These are phyloP conservation scores for Ichneumoninae sp. DNA, from an alignment of 2,888 invertebrate species.

Conservation along the genomic window DNA sequence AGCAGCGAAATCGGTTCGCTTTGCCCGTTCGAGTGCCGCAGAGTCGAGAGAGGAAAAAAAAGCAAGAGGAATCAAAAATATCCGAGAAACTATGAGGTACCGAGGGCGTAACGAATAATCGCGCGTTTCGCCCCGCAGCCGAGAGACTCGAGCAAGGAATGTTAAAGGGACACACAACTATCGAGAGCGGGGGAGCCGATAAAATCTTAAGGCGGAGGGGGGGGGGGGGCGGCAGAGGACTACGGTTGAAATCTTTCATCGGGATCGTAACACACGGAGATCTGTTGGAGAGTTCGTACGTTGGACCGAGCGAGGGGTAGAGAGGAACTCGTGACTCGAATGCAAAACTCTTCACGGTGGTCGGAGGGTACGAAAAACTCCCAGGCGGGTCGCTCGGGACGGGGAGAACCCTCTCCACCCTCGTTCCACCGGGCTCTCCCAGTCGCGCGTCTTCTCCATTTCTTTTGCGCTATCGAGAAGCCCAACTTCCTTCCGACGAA, in stretches of 20 bases:
- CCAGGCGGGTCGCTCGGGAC: constrained; percentile 25
- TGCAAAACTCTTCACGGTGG: constrained; percentile 53
- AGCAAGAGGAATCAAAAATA: constrained; percentile 1
- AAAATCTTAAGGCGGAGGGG: constrained; percentile 52
- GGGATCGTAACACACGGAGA: constrained; percentile 45
- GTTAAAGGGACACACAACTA: constrained; percentile 13
- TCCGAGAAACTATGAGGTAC: constrained; percentile 39
- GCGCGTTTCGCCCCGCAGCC: not conserved
- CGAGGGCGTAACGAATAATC: constrained; percentile 32
- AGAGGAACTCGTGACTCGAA: constrained; percentile 66
- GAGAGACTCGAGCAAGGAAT: constrained; percentile 23
- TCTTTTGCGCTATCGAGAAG: constrained; percentile 33
- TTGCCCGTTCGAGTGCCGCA: not conserved
- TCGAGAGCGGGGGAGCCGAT: constrained; percentile 35
- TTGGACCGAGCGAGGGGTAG: constrained; percentile 30
- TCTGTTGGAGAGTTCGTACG: constrained; percentile 39
- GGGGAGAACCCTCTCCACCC: constrained; percentile 13
- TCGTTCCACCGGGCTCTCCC: constrained; percentile 23
- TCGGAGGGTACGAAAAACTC: constrained; percentile 40
- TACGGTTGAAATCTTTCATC: constrained; percentile 67
- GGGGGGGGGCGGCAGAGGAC: constrained; percentile 3
- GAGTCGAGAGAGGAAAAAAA: not conserved
- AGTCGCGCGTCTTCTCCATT: constrained; percentile 52
- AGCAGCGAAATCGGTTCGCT: constrained; percentile 17
- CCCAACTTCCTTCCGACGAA: constrained; percentile 26